These are phyloP conservation scores for Agelas oroides DNA, from an alignment of 37 sponge, comb jelly and placozoan species.

Conservation along the genomic window DNA sequence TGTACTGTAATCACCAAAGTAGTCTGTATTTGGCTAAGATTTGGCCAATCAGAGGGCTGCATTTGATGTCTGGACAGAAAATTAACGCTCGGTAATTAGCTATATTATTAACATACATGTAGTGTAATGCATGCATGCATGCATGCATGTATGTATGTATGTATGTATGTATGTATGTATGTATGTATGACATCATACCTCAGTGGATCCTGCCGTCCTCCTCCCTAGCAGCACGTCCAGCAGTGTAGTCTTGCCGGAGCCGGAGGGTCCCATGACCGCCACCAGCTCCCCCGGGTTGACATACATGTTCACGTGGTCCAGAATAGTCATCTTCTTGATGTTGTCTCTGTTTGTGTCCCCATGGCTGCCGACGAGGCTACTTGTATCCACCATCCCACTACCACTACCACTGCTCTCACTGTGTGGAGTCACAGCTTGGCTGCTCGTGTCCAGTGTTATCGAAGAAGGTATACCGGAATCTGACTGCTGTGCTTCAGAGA, in stretches of 20 bases:
- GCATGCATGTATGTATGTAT: too few species aligned
- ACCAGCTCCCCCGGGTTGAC: constrained; percentile 83
- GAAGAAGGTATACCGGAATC: constrained; percentile 43
- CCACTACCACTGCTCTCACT: neutral
- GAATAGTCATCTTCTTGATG: constrained; percentile 40
- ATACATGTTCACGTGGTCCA: constrained; percentile 75
- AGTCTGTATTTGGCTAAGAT: too few species aligned
- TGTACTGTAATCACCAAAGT: too few species aligned
- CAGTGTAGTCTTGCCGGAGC: constrained; percentile 83
- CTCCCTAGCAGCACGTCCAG: constrained; percentile 72
- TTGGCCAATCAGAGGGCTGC: too few species aligned
- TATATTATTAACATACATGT: too few species aligned
- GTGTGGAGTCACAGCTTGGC: neutral
- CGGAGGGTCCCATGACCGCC: constrained; percentile 89
- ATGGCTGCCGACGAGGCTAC: neutral
- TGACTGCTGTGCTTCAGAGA: neutral
- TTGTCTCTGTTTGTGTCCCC: neutral
- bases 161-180: too few species aligned
- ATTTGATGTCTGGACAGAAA: too few species aligned
- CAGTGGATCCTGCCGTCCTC: constrained; percentile 27
- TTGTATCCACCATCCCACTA: neutral
- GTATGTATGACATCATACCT: too few species aligned
- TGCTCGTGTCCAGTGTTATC: neutral
- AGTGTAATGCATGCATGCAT: too few species aligned
- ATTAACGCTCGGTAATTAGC: too few species aligned